Conservation (phyloP, 2,888 invertebrate species). For the Lamellibrachia satsuma region DNA sequence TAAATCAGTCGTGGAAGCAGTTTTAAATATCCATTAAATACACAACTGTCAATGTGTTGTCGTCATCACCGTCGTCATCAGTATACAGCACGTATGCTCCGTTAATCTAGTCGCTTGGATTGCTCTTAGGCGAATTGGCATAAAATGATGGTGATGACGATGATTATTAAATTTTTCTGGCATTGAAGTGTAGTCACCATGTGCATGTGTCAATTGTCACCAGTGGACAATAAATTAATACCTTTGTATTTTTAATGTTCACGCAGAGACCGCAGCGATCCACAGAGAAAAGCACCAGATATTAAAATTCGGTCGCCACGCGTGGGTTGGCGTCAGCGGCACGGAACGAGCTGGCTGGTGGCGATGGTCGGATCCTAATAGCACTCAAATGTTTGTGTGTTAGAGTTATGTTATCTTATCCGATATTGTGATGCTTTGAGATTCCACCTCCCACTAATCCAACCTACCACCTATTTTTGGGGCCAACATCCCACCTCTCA, state of each 20-base stretch:
- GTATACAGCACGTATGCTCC: no score
- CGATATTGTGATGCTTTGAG: no score
- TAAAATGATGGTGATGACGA: no score
- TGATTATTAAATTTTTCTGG: neutral
- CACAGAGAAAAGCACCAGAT: neutral
- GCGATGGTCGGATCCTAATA: neutral
- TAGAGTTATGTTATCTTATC: neutral
- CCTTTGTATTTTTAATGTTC: neutral
- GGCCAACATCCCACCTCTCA: no score
- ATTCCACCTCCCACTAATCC: no score
- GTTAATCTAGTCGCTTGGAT: no score
- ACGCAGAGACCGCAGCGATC: neutral
- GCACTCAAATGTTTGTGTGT: neutral
- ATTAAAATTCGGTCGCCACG: neutral
- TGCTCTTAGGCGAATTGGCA: no score
- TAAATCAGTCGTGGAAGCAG: no score
- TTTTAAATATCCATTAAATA: no score
- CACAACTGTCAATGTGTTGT: no score
- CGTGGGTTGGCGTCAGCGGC: neutral
- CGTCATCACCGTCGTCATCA: no score
- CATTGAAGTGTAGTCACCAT: neutral
- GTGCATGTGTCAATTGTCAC: neutral
- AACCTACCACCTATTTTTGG: no score
- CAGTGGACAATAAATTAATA: neutral
- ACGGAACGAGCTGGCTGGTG: neutral